A percentile compares a stretch with the other conserved stretches of the same genome.
These are phyloP conservation scores for Salticus scenicus DNA, from an alignment of 2,888 invertebrate genomes.

Conservation along the genomic window DNA sequence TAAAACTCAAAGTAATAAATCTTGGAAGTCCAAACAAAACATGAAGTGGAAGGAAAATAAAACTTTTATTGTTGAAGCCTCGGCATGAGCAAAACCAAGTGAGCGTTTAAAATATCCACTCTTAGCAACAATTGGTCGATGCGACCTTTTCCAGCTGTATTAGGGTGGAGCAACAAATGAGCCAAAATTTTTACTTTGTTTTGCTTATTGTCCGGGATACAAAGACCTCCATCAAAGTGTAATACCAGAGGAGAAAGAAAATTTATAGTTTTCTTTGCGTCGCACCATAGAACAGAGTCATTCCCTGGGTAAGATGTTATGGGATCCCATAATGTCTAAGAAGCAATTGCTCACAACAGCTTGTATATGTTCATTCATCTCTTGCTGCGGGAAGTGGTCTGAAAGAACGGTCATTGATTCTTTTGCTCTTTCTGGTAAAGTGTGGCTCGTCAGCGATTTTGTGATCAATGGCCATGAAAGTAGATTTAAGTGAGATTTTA, in stretches of 20 bases:
- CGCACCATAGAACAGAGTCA: slow-evolving; percentile 42
- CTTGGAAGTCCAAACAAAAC: slow-evolving; percentile 53
- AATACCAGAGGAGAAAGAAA: slow-evolving; percentile 50
- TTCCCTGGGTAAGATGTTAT: slow-evolving; percentile 37
- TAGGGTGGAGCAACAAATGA: slow-evolving; percentile 54
- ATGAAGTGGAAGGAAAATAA: slow-evolving; percentile 55
- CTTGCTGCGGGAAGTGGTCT: slow-evolving; percentile 39
- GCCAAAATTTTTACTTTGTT: slow-evolving; percentile 44
- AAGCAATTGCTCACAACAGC: slow-evolving; percentile 35
- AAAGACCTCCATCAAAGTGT: slow-evolving; percentile 45
- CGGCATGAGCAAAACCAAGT: slow-evolving; percentile 43
- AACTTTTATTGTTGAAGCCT: slow-evolving; percentile 60
- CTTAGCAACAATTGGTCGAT: slow-evolving; percentile 60
- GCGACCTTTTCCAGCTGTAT: slow-evolving; percentile 59
- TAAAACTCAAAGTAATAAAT: slow-evolving; percentile 52
- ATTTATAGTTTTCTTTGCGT: slow-evolving; percentile 68
- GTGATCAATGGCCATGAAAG: slow-evolving; percentile 52
- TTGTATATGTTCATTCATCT: slow-evolving; percentile 61
- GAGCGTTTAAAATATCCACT: slow-evolving; percentile 21
- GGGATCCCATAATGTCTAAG: slow-evolving; percentile 55
- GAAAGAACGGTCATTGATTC: slow-evolving; percentile 52
- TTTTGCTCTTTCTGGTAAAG: slow-evolving; percentile 17
- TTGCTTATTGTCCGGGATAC: slow-evolving; percentile 51
- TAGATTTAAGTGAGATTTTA: slow-evolving; percentile 15
- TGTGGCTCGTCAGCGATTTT: slow-evolving; percentile 39